phyloP scores from a whole-genome alignment of 2,113 vertebrate species.

The Chunga burmeisteri region DNA sequence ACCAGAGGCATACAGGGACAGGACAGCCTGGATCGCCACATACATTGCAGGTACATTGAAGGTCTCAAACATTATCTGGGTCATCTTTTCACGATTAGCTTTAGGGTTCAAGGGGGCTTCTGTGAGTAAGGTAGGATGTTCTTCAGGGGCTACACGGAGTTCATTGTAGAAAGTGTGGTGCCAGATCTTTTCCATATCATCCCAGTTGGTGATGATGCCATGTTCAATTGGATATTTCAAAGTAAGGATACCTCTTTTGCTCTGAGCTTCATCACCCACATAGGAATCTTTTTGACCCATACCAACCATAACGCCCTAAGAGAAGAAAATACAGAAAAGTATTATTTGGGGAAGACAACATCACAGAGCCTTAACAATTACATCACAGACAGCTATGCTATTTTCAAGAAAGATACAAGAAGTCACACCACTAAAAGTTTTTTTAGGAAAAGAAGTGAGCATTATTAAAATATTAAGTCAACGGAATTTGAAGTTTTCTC shows the following conservation, averaged over 20 bases:
- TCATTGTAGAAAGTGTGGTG: slow-evolving; percentile 95
- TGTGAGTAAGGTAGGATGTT: slow-evolving; percentile 90
- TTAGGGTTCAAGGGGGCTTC: slow-evolving; percentile 93
- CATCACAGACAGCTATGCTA: neutral
- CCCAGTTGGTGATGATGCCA: slow-evolving; percentile 96
- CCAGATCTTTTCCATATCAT: slow-evolving; percentile 98
- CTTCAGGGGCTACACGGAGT: slow-evolving; percentile 90
- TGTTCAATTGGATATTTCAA: slow-evolving; percentile 94
- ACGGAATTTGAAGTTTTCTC: neutral
- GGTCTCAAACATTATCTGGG: slow-evolving; percentile 99
- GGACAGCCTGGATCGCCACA: slow-evolving; percentile 98
- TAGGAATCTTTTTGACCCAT: slow-evolving; percentile 97
- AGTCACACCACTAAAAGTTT: neutral
- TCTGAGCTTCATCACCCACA: slow-evolving; percentile 92
- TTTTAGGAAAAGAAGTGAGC: neutral
- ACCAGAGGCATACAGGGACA: slow-evolving; percentile 97
- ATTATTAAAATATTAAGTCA: neutral
- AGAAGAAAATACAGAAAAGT: neutral
- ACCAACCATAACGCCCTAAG: slow-evolving; percentile 92
- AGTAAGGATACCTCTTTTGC: slow-evolving; percentile 92
- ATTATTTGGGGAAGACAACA: neutral
- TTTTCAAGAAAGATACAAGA: neutral
- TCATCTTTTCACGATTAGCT: slow-evolving; percentile 96
- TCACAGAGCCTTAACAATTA: neutral
- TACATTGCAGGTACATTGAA: slow-evolving; percentile 99